Conservation (phyloP, 1,140 invertebrate species). For the Dinothrombium tinctorium region DNA sequence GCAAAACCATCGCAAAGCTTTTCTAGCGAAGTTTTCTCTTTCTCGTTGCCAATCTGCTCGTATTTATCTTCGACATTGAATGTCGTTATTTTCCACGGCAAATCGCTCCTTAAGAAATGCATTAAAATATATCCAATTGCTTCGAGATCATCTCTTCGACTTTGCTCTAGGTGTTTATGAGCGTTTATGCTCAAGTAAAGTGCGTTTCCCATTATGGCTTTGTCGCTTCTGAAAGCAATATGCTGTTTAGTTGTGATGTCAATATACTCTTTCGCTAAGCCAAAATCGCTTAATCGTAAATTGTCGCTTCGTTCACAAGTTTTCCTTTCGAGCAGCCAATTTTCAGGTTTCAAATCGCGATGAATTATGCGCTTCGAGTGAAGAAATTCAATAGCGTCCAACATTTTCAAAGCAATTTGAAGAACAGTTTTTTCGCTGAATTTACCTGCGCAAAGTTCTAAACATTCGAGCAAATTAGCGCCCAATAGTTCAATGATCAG, state of each 20-base stretch:
- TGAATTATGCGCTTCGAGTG: constrained; percentile 16
- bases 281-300: constrained; percentile 78
- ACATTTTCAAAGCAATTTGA: constrained; percentile 13
- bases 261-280: constrained; percentile 37
- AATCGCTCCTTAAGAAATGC: constrained; percentile 94
- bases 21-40: constrained; percentile 89
- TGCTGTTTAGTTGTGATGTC: constrained; percentile 33
- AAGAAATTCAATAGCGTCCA: constrained; percentile 12
- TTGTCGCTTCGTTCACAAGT: constrained; percentile 85
- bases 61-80: constrained; percentile 97
- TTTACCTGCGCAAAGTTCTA: constrained; percentile 13
- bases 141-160: constrained; percentile 92
- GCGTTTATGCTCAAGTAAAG: constrained; percentile 35
- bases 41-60: constrained; percentile 98
- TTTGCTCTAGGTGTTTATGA: constrained; percentile 60
- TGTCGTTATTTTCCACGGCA: constrained; percentile 99
- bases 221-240: constrained; percentile 36
- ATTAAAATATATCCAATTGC: constrained; percentile 99
- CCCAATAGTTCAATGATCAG: constrained; percentile 17
- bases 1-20: constrained; percentile 91
- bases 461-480: constrained; percentile 15
- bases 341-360: constrained; percentile 19
- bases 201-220: constrained; percentile 35
- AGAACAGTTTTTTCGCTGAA: constrained; percentile 14
- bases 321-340: constrained; percentile 17